Percentiles rank a stretch among this genome's conserved stretches.
Evolutionary conservation across 1,140 invertebrate genomes (phyloP).

Genomic region (Caenorhabditis tropicalis): DNA sequence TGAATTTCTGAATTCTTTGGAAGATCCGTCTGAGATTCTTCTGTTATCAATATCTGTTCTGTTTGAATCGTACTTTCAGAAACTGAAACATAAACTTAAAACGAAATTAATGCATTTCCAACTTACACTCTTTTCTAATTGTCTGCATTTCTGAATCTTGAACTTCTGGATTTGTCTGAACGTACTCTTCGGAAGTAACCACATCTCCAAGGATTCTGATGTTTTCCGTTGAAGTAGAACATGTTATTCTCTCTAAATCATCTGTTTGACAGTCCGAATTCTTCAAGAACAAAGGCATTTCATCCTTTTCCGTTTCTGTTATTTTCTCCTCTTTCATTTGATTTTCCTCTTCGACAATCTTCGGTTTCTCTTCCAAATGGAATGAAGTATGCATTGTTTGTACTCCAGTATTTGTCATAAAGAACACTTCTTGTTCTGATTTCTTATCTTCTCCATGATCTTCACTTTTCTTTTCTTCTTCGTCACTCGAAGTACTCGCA

Average conservation of each 20-base stretch:
- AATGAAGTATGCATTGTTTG: not conserved
- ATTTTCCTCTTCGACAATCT: not conserved
- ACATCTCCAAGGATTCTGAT: not conserved
- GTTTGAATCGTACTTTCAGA: not conserved
- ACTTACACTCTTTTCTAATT: not conserved
- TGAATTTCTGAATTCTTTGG: not conserved
- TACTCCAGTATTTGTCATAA: constrained; percentile 18
- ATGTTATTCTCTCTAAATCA: not conserved
- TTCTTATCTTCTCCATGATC: not conserved
- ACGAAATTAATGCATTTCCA: not conserved
- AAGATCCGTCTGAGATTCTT: not conserved
- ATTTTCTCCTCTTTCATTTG: not conserved
- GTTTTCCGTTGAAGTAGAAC: not conserved
- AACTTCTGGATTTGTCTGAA: not conserved
- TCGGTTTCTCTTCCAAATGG: not conserved
- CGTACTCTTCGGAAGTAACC: not conserved
- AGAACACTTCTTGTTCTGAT: not conserved
- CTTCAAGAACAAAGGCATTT: not conserved
- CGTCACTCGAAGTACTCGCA: not conserved
- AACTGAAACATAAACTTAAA: not conserved
- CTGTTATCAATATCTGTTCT: not conserved
- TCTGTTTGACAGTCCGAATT: not conserved
- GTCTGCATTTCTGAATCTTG: not conserved
- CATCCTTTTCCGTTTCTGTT: not conserved
- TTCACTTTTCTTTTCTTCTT: not conserved